Conservation (phyloP, 2,888 invertebrate species). For the Cheilosia vulpina region DNA sequence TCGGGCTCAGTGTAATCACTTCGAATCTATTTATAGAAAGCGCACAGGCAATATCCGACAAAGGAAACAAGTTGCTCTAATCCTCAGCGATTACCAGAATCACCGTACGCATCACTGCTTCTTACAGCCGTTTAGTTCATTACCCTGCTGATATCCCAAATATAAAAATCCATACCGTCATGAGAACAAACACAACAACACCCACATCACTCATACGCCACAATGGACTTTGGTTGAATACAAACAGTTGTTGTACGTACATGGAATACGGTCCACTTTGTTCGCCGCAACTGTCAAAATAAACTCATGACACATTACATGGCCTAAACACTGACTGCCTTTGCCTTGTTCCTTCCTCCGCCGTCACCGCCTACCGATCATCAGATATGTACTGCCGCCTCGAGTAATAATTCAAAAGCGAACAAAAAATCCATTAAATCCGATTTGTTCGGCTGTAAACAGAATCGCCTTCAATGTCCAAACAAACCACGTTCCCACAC, state of each 20-base stretch:
- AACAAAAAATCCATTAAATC: slow-evolving; percentile 57
- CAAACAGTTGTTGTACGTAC: too few relatives aligned
- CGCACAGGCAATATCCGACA: background rate
- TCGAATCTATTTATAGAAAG: too few relatives aligned
- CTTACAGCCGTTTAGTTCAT: slow-evolving; percentile 6
- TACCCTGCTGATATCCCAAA: slow-evolving; percentile 10
- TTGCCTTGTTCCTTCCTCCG: background rate
- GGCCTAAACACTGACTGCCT: background rate
- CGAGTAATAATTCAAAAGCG: slow-evolving; percentile 1
- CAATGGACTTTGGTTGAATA: slow-evolving; percentile 26
- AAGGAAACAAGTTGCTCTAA: slow-evolving; percentile 8
- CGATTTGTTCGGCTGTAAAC: slow-evolving; percentile 58
- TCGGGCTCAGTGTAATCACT: too few relatives aligned
- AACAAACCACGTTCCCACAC: slow-evolving; percentile 43
- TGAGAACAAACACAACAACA: slow-evolving; percentile 1
- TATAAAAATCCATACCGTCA: slow-evolving; percentile 9
- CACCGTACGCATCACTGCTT: background rate
- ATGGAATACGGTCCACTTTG: background rate
- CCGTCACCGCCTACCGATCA: background rate
- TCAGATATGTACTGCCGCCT: background rate
- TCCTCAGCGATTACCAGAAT: background rate
- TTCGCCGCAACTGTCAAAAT: slow-evolving; percentile 37
- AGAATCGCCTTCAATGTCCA: slow-evolving; percentile 36
- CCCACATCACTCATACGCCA: slow-evolving; percentile 29
- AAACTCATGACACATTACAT: slow-evolving; percentile 49